Evolutionary conservation across 2,888 invertebrate genomes (phyloP).

Genomic region (Galerucella nymphaeae): DNA sequence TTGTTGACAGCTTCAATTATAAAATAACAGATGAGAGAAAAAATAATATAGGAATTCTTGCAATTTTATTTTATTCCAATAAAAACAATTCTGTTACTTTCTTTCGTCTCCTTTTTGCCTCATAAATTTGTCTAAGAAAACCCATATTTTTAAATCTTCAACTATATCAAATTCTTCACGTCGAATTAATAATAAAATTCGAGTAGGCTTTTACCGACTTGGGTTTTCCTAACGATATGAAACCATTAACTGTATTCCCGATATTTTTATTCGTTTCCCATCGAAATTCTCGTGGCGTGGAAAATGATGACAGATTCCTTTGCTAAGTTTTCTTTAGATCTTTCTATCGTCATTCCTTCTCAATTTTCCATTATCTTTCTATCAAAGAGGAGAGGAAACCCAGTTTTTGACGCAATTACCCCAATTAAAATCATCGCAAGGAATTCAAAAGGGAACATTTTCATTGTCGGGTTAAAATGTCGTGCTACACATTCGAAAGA

Average conservation of each 20-base stretch:
- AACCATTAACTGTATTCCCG: conserved; percentile 6
- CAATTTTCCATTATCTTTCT: conserved; percentile 19
- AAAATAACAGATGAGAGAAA: no score
- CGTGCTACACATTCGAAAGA: no score
- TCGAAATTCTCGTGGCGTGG: neutral
- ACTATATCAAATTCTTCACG: no score
- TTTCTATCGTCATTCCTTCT: neutral
- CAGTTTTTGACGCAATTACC: conserved; percentile 24
- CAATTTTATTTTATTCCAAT: no score
- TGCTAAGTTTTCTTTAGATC: conserved; percentile 10
- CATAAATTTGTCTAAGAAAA: no score
- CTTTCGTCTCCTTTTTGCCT: no score
- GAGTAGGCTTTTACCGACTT: neutral
- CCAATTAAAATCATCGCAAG: conserved; percentile 28
- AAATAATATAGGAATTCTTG: no score
- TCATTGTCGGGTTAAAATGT: conserved; percentile 11
- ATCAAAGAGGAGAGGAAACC: conserved; percentile 19
- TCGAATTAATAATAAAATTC: neutral
- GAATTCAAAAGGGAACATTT: conserved; percentile 18
- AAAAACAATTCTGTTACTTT: no score
- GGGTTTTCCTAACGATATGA: neutral
- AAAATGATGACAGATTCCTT: conserved; percentile 18
- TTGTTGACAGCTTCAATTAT: no score
- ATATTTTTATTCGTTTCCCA: conserved; percentile 8
- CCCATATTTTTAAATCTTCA: no score